Evolutionary conservation across 2,113 vertebrate genomes (phyloP), one percentile per base, ranked within the genome.

Genomic region (Salvelinus alpinus): DNA sequence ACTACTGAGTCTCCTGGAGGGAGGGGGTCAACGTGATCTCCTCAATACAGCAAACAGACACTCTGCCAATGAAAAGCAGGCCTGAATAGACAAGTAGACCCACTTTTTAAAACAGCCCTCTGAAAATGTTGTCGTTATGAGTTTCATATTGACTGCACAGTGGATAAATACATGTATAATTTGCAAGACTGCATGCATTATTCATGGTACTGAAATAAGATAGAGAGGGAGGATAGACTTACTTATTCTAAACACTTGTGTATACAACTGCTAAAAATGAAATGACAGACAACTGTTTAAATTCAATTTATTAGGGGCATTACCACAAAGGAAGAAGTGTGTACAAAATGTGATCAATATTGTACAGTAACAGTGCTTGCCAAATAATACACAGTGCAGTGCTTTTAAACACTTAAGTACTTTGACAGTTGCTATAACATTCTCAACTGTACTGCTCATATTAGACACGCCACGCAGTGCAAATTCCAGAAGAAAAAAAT

Each of bases 391-490:
- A 44, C 38, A 44, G 9, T 11, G 9, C 38, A 44, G 9, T 12
- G 38, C 38, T 44, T 44, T 44, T 44, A 44, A 44, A 44, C 38
- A 44, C 8, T 11, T 3, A 3, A 2, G 9, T 3, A 44, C 9
- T n/a, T 60, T 14, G 51, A 72, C 72, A 29, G 74, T 66, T 70
- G 70, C 70, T 72, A 34, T 72, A 62, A 74, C 72, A 31, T 31
- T n/a, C 14, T 70, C 31, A 18, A 18, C n/a, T 1, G 77, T 25
- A 79, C 31, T 29, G 24, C 11, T 65, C n/a, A 7, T 54, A 78
- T 70, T 7, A 77, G 29, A 62, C 80, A 82, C 64, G 79, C 80
- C 80, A 81, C 85, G 84, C 75, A 71, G 85, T 82, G 34, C 34
- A 34, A 34, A 34, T 34, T 34, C 34, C 34, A 7, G 34, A 7